Conservation (phyloP, 2,888 invertebrate species). For the Ctena decussata region DNA sequence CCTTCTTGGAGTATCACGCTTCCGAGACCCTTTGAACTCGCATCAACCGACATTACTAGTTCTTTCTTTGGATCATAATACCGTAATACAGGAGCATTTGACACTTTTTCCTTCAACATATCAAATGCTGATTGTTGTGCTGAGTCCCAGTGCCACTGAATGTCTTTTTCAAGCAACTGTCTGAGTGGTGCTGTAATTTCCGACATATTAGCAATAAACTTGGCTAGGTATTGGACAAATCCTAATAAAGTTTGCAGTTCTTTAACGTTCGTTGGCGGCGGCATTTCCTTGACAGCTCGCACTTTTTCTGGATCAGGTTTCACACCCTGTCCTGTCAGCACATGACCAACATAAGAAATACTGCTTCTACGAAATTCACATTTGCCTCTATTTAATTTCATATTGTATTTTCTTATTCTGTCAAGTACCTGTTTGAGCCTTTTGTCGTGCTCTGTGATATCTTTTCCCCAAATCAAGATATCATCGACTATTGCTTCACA, state of each 20-base stretch:
- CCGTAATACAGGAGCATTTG: conserved; percentile 53
- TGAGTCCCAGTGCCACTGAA: too few species aligned
- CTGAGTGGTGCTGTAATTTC: too few species aligned
- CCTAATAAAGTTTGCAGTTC: conserved; percentile 49
- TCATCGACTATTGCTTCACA: conserved; percentile 55
- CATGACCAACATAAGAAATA: conserved; percentile 42
- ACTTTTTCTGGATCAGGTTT: conserved; percentile 46
- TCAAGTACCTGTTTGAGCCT: conserved; percentile 34
- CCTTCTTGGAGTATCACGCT: conserved; percentile 36
- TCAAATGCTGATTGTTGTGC: too few species aligned
- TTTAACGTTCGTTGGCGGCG: conserved; percentile 15
- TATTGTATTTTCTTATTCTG: conserved; percentile 24
- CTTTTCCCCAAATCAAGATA: conserved; percentile 50
- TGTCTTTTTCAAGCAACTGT: too few species aligned
- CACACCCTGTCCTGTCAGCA: conserved; percentile 17
- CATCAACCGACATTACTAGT: conserved; percentile 40
- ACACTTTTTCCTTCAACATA: too few species aligned
- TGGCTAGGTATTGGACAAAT: too few species aligned
- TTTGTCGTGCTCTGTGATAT: conserved; percentile 43
- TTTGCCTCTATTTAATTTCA: conserved; percentile 49
- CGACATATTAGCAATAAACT: too few species aligned
- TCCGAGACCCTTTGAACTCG: conserved; percentile 43
- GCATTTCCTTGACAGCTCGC: conserved; percentile 35
- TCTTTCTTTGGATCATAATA: conserved; percentile 51
- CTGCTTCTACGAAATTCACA: conserved; percentile 32